Conservation (phyloP, 2,113 vertebrate genomes). For the Pseudois nayaur region DNA sequence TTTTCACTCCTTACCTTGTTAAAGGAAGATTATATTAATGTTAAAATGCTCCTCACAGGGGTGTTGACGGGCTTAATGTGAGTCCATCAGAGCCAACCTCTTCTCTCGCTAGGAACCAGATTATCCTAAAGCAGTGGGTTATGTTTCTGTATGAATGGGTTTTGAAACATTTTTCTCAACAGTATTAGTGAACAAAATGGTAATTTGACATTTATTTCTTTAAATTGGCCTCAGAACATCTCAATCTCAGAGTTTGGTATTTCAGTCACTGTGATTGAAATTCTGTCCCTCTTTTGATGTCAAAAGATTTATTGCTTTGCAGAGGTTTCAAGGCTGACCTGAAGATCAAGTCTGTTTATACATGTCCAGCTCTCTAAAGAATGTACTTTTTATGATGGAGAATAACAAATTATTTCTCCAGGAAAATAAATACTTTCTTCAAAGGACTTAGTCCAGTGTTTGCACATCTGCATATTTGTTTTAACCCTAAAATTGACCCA, state of each 20-base stretch:
- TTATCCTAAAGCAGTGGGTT: background rate
- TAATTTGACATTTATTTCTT: conserved; percentile 13
- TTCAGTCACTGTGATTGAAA: background rate
- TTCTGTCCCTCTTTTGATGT: background rate
- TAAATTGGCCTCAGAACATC: background rate
- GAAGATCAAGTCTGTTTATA: background rate
- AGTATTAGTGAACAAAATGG: background rate
- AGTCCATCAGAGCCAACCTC: background rate
- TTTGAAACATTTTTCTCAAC: background rate
- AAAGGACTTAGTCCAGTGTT: background rate
- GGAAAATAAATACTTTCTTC: background rate
- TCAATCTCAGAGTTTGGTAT: background rate
- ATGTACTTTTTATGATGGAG: background rate
- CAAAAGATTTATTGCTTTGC: background rate
- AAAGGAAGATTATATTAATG: background rate
- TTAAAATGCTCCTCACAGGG: background rate
- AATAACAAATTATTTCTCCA: background rate
- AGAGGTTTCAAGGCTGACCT: background rate
- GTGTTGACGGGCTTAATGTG: background rate
- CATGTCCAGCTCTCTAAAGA: background rate
- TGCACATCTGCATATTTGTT: background rate
- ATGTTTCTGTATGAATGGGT: background rate
- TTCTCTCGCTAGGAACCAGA: background rate
- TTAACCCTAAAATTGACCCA: background rate
- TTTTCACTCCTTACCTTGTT: background rate